A percentile compares a stretch with the other conserved stretches of the same genome.
phyloP scores from a whole-genome alignment of 2,113 vertebrate species.

The Microcebus murinus region DNA sequence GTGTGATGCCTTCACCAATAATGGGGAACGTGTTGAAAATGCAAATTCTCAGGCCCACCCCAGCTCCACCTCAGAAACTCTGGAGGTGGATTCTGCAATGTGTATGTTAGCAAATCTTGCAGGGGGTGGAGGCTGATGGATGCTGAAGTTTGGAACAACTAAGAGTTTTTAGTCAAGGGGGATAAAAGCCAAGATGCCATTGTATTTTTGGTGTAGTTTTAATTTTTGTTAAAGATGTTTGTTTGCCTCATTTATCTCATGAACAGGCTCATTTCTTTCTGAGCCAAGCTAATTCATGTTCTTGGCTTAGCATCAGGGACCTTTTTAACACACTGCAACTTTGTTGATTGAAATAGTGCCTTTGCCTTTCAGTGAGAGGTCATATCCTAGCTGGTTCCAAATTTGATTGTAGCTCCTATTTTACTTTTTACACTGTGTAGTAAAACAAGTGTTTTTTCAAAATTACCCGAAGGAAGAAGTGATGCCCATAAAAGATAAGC shows the following conservation, averaged over 20 bases:
- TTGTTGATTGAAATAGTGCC: constrained; percentile 24
- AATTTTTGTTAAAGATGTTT: constrained; percentile 49
- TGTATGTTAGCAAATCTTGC: background rate
- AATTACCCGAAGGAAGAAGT: constrained; percentile 27
- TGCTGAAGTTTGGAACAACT: background rate
- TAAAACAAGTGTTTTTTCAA: background rate
- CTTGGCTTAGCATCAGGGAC: constrained; percentile 28
- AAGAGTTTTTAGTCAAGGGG: background rate
- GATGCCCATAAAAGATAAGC: background rate
- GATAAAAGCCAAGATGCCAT: background rate
- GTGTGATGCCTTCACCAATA: background rate
- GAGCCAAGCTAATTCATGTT: constrained; percentile 49
- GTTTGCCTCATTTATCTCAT: constrained; percentile 38
- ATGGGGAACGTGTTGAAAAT: background rate
- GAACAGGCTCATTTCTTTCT: constrained; percentile 24
- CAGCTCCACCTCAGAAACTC: background rate
- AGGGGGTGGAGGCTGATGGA: background rate
- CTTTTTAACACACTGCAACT: constrained; percentile 36
- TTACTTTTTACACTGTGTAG: background rate
- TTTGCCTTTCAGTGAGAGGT: constrained; percentile 46
- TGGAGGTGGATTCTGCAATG: background rate
- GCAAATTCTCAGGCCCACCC: background rate
- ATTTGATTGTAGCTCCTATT: background rate
- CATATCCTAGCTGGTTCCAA: constrained; percentile 37
- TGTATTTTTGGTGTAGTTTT: constrained; percentile 7